Base-by-base conservation (phyloP, 2,797 vertebrate species). In the Apogon talboti region DNA sequence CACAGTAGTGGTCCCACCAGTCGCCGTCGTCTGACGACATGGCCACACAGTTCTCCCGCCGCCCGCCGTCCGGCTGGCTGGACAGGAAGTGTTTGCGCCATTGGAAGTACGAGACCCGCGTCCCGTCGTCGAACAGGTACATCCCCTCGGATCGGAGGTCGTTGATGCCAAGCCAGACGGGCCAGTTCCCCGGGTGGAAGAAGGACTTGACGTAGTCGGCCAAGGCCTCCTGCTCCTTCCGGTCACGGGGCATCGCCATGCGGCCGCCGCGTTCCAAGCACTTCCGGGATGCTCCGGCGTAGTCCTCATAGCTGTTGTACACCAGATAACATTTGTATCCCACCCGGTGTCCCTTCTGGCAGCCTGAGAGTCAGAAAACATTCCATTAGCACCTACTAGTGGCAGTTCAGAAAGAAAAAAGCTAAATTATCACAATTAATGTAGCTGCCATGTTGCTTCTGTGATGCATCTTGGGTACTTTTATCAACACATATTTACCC, bases 1-100 rank as follows among this genome's bases (percentile, higher is more conserved):
- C 92, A 45, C 96, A 98, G 91, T 96, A 95, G 73, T 95, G 95
- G 85, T 98, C 96, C 96, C 96, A 98, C 96, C 96, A 98, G 74
- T 96, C 95, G 2, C 96, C 96, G 0, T 97, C 95, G 11, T 96
- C 95, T 0, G 96, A 96, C 7, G 96, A 94, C 92, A 97, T 94
- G 2, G 95, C 93, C 77, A 97, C 95, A 4, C 96, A 98, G 91
- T 98, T 98, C 89, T 98, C 96, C 1, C 91, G 90, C 65, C 78
- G 78, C 9, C 95, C 94, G 1, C 96, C 96, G 12, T 98, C 96
- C 0, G 96, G 96, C 83, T 98, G 95, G 64, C 94, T 93, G 63
- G 95, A 96, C 76, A 96, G 91, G 84, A 95, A 95, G 81, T 95
- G 94, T 51, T 91, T 95, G 66, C 95, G 94, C 96, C 96, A 97